Evolutionary conservation across 2,888 invertebrate species (phyloP).

Genomic region (Pseudanteris insignis): DNA sequence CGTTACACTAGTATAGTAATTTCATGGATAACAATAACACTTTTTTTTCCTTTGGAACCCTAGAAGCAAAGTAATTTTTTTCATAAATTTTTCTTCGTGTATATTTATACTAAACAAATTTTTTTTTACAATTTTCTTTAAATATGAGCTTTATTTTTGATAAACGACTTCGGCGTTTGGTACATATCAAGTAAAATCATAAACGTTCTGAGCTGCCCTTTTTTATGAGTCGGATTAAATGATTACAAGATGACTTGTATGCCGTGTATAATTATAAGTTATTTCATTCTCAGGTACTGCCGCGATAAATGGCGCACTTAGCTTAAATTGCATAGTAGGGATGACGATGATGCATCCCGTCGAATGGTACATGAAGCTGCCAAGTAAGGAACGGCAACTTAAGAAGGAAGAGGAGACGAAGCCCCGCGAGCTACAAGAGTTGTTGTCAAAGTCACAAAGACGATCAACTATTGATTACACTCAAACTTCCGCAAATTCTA

Average conservation of each 20-base stretch:
- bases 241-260: constrained; percentile 26
- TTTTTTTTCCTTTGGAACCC: no score
- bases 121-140: no score
- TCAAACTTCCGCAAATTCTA: constrained; percentile 31
- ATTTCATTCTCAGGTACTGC: constrained; percentile 67
- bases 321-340: constrained; percentile 74
- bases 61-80: no score
- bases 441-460: constrained; percentile 45
- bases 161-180: no score
- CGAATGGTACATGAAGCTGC: constrained; percentile 71
- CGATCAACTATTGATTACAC: constrained; percentile 54
- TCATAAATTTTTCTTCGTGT: no score
- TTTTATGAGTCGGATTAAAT: constrained; percentile 15
- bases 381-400: constrained; percentile 44
- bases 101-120: no score
- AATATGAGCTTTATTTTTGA: no score
- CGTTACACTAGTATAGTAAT: no score
- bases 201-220: constrained; percentile 3
- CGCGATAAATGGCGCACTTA: constrained; percentile 74
- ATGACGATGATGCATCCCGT: constrained; percentile 80
- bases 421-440: constrained; percentile 46
- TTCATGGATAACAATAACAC: no score
- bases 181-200: constrained; percentile 10
- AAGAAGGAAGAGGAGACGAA: constrained; percentile 48
- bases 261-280: constrained; percentile 27